Evolutionary conservation across 2,888 invertebrate genomes (phyloP), one percentile per base, ranked within the genome.

Genomic region (Drosophila parthenogenetica): DNA sequence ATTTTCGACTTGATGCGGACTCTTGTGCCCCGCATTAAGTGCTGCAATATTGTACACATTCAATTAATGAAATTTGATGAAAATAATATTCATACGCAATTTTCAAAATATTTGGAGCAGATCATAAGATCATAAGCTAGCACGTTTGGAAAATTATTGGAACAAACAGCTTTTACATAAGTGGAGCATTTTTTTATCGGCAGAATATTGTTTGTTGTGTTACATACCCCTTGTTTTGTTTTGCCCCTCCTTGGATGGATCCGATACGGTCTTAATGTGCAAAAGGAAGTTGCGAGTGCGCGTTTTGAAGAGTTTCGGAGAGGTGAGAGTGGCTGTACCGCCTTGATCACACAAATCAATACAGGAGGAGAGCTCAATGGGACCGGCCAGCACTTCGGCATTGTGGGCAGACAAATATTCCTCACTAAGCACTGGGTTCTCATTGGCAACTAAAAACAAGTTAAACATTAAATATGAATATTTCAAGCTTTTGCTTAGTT

Each of bases 351-450:
- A 96, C 64, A 98, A 91, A 91, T 98, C 98, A 69, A 98, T 93
- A 74, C 96, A 96, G 0, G 96, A 95, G 3, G 96, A 95, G 16
- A 98, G 93, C 89, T 96, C 95, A 49, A 98, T 94, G 1, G 98
- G 98, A 0, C 98, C 98, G 13, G 97, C 98, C 46, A 98, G 92
- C 67, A 98, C 96, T 90, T 98, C 97, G 0, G 97, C 97, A 90
- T 98, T 97, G 89, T 98, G 97, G 5, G 96, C 95, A 80, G 96
- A 95, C 51, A 97, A 93, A 91, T 97, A 98, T 91, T 97, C 96
- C 75, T 94, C 95, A 16, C 95, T 95, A 45, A 95, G 94, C 0
- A 96, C 96, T 0, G 96, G 96, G 92, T 96, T 97, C 77, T 96
- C 96, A 73, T 90, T 91, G 54, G 87, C 79, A 67, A 91, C 91